Evolutionary conservation across 2,113 vertebrate species (phyloP).

Genomic region (Rhabdornis inornatus): DNA sequence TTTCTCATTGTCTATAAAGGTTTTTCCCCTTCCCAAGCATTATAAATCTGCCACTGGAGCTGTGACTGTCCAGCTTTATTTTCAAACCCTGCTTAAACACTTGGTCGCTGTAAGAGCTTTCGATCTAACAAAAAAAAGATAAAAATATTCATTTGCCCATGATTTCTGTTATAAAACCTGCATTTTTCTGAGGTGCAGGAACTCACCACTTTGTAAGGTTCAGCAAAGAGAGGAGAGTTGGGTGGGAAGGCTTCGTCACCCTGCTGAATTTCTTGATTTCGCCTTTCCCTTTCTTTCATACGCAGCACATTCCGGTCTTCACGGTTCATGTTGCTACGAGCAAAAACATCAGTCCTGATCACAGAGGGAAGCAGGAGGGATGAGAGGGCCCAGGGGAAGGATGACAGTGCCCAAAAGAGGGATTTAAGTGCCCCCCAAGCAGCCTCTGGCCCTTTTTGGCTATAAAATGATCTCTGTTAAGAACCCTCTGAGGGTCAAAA

Average conservation of each 20-base stretch:
- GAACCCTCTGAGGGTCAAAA: neutral
- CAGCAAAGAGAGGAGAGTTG: slow-evolving; percentile 96
- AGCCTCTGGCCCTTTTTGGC: neutral
- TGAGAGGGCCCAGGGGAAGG: neutral
- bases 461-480: neutral
- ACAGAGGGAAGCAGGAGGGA: neutral
- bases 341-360: slow-evolving; percentile 61
- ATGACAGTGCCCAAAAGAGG: neutral
- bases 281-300: slow-evolving; percentile 95
- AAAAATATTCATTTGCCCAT: neutral
- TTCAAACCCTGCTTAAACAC: neutral
- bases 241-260: slow-evolving; percentile 96
- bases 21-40: neutral
- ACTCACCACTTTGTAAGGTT: slow-evolving; percentile 98
- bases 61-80: neutral
- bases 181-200: neutral
- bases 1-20: neutral
- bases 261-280: slow-evolving; percentile 89
- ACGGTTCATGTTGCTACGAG: slow-evolving; percentile 99
- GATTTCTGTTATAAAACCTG: neutral
- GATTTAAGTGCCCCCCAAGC: neutral
- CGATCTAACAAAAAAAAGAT: neutral
- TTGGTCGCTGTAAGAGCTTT: neutral
- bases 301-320: slow-evolving; percentile 99
- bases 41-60: neutral